phyloP scores from a whole-genome alignment of 2,888 invertebrate species.

The Antitype chi region DNA sequence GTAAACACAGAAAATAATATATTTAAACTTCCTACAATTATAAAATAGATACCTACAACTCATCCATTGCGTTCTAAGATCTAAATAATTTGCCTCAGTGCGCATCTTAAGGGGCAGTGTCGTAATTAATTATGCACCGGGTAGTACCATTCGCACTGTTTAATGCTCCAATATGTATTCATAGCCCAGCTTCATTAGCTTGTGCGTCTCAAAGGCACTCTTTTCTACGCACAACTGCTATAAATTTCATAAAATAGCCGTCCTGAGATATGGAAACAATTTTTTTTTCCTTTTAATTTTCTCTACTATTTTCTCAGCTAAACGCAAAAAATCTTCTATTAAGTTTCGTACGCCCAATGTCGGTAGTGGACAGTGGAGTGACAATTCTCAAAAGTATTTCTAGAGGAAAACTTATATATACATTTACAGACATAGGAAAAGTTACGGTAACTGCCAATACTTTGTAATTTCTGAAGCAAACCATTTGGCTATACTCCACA shows the following conservation, averaged over 20 bases:
- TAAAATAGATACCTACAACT: too few relatives aligned
- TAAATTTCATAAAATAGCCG: constrained; percentile 73
- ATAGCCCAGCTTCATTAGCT: constrained; percentile 82
- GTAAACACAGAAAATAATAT: too few relatives aligned
- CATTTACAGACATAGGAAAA: constrained; percentile 7
- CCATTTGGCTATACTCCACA: constrained; percentile 48
- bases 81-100: constrained; percentile 64
- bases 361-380: not conserved
- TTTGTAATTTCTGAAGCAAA: constrained; percentile 9
- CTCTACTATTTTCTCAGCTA: not conserved
- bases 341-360: not conserved
- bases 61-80: constrained; percentile 30
- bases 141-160: constrained; percentile 73
- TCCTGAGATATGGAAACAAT: constrained; percentile 46
- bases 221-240: constrained; percentile 70
- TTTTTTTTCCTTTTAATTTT: constrained; percentile 29
- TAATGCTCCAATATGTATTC: constrained; percentile 88
- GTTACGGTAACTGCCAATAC: constrained; percentile 25
- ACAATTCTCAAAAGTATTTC: constrained; percentile 13
- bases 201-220: constrained; percentile 69
- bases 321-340: not conserved
- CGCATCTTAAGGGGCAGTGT: constrained; percentile 73
- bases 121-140: constrained; percentile 81
- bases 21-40: too few relatives aligned
- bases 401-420: not conserved